Conservation (phyloP, 2,113 vertebrate genomes). For the Ascaphus truei region DNA sequence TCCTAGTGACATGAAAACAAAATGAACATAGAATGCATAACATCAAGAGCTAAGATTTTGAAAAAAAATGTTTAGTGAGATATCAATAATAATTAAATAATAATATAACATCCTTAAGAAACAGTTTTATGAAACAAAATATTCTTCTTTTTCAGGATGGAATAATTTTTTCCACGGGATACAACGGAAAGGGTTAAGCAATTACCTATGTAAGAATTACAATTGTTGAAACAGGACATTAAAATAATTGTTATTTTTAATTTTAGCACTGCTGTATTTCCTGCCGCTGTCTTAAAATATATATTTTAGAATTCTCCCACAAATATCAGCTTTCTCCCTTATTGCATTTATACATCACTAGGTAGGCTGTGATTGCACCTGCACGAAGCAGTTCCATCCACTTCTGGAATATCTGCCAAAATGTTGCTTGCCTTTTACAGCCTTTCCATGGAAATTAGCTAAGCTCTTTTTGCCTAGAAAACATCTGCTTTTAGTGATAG, state of each 20-base stretch:
- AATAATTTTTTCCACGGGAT: too few relatives aligned
- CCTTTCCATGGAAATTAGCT: slow-evolving; percentile 48
- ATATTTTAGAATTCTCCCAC: slow-evolving; percentile 38
- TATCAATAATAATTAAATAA: too few relatives aligned
- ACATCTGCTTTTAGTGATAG: slow-evolving; percentile 67
- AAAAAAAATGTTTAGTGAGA: too few relatives aligned
- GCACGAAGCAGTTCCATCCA: slow-evolving; percentile 37
- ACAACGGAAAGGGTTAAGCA: background rate
- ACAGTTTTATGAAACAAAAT: too few relatives aligned
- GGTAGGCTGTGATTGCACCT: slow-evolving; percentile 41
- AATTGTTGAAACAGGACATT: background rate
- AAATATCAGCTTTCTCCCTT: slow-evolving; percentile 43
- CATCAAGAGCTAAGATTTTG: too few relatives aligned
- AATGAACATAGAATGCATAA: too few relatives aligned
- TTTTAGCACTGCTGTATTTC: background rate
- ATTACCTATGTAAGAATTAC: background rate
- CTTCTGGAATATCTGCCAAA: slow-evolving; percentile 46
- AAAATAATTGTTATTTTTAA: slow-evolving; percentile 32
- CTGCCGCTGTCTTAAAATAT: slow-evolving; percentile 16
- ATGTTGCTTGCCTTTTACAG: slow-evolving; percentile 39
- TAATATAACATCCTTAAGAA: too few relatives aligned
- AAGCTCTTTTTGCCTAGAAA: slow-evolving; percentile 45
- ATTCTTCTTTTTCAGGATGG: too few relatives aligned
- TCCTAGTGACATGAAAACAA: too few relatives aligned
- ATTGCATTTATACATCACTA: background rate